Evolutionary conservation across 2,797 vertebrate genomes (phyloP), one percentile per base, ranked within the genome.

Genomic region (Scleropages formosus): DNA sequence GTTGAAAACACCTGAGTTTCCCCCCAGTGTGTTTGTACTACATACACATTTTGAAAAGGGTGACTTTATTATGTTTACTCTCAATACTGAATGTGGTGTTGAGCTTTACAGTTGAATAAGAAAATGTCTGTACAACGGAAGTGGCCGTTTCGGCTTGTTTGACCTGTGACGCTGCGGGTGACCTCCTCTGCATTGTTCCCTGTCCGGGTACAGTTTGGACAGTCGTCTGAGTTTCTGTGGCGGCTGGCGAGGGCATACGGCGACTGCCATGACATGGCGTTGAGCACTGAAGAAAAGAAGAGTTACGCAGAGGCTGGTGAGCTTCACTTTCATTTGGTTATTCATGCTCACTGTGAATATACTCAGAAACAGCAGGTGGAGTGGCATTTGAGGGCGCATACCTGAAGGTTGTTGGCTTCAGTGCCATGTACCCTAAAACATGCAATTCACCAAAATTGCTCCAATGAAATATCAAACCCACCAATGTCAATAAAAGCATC

Each of bases 241-340:
- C 91, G 98, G 26, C 85, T 99, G 63, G 88, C 83, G 67, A 93
- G 98, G 59, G 94, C 94, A 61, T 94, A 97, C 80, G 93, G 92
- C 73, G 97, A 98, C 79, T 88, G 96, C 82, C 96, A 93, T 86
- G 94, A 96, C 76, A 70, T 94, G 83, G 89, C 94, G 82, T 62
- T 84, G 82, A 87, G 92, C 79, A 26, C 75, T 72, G 91, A 94
- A 79, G 94, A 97, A 83, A 98, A 96, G 87, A 98, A 92, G 82
- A 85, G 79, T 62, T 90, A 91, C 6, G 95, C 95, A 80, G 89
- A 90, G 87, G 85, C 87, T 8, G 97, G 97, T 98, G 92, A 92
- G 86, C 65, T n/a, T 13, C 24, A 16, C 59, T 61, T 61, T 61
- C 3, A 15, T 9, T 18, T 61, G 22, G 10, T 3, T n/a, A 59